Base-by-base conservation (phyloP, 2,113 vertebrate species). In the Labeo rohita region DNA sequence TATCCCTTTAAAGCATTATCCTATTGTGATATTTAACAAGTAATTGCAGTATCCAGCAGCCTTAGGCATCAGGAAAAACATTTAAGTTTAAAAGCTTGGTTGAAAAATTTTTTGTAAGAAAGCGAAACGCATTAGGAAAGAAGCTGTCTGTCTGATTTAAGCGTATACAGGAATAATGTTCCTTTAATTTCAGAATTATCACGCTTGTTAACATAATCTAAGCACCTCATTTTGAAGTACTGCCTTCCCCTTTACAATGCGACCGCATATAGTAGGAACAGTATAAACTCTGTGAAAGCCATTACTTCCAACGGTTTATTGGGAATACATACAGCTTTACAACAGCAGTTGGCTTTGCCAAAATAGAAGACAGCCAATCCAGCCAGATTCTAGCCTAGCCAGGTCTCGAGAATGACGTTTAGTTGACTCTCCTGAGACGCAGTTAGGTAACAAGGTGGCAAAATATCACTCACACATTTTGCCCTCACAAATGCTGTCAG, bases 181-280 rank as follows among this genome's bases (percentile, higher is more conserved):
- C 13, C 45, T 49, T 34, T 65, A n/a, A 49, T 7, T 76, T 10
- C 15, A 34, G 28, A 77, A 77, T 87, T 59, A 70, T 76, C 74
- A 84, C 43, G 56, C 59, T 86, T 84, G 77, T 82, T 88, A 88
- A 74, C 77, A 82, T 34, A 68, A 54, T 63, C 84, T 75, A 70
- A 84, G 76, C 15, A 77, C 74, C 54, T 80, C 34, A 68, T 52
- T 63, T 80, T 65, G 39, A 82, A 83, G 43, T n/a, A n/a, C 68
- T 34, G 65, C 28, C 2, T 82, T 76, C 6, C 18, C 13, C 45
- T 80, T 43, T 23, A 45, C 45, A 49, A 16, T 50, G 73, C 43
- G 47, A 50, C 16, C 3, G 5, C 39, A 70, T 28, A 63, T 50
- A 78, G 39, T 13, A 65, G 8, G 59, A 66, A 72, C 15, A 21